Evolutionary conservation across 2,113 vertebrate genomes (phyloP), one percentile per base, ranked within the genome.

Genomic region (Urocynchramus pylzowi): DNA sequence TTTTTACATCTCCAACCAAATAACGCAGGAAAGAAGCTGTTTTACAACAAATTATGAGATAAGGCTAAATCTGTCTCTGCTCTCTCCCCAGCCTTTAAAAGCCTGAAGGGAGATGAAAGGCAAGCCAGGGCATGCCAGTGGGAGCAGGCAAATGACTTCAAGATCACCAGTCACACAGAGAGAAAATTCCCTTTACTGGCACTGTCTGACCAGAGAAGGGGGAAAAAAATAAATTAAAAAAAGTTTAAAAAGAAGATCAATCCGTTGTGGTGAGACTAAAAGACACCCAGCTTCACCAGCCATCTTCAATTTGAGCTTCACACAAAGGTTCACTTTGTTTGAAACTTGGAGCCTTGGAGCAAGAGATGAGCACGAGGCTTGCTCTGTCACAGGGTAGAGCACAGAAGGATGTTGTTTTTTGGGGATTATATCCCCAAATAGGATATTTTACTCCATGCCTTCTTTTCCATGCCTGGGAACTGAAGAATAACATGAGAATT

Each of bases 321-420:
- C 4, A 84, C 80, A 95, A 95, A 90, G 90, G 90, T 52, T 31
- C 35, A 20, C 89, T 93, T 70, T 81, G 86, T 95, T 15, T n/a
- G 35, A 41, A 67, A 50, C 11, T 9, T 4, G 0, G 5, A 74
- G 75, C 42, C 71, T 49, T 59, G 52, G 42, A 77, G 93, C 81
- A 67, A 47, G 61, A 67, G 75, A 78, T 13, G 68, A 76, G 86
- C 11, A 9, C n/a, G 6, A 69, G 84, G 75, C 60, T 54, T 11
- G 42, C 18, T 21, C 49, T 65, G 87, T 75, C 92, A 93, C 92
- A 52, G 92, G 86, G 76, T 28, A 35, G 30, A n/a, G 28, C 23
- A 83, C 41, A 81, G 60, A 49, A 57, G 44, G 56, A 44, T 11
- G 22, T 14, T 67, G 56, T 56, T 71, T 33, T 45, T 26, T 5